These are phyloP conservation scores for Drosophila nigrodunni DNA, from an alignment of 1,140 invertebrate genomes.

Conservation along the genomic window DNA sequence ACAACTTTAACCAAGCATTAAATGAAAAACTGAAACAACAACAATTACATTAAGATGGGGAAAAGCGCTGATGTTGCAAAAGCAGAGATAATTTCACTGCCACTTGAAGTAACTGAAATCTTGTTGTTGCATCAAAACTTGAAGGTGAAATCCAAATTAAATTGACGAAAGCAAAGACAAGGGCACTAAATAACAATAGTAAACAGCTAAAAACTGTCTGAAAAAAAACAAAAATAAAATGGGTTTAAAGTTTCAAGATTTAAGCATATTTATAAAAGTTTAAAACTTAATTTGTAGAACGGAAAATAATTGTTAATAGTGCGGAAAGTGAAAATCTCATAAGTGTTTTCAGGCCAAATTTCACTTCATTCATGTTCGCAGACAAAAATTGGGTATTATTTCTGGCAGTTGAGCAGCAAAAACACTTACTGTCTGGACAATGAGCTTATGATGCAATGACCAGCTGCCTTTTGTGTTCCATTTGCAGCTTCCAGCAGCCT, in stretches of 20 bases:
- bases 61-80: conserved; percentile 43
- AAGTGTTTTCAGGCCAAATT: background rate
- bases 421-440: conserved; percentile 10
- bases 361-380: background rate
- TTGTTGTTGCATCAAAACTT: conserved; percentile 35
- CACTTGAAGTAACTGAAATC: conserved; percentile 37
- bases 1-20: conserved; percentile 52
- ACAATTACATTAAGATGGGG: conserved; percentile 23
- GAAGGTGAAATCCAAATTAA: conserved; percentile 49
- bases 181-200: conserved; percentile 46
- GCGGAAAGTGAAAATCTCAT: background rate
- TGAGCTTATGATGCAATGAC: conserved; percentile 6
- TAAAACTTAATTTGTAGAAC: background rate
- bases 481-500: background rate
- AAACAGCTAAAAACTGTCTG: background rate
- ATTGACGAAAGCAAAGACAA: conserved; percentile 40
- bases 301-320: background rate
- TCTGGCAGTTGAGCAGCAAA: conserved; percentile 9
- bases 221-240: background rate
- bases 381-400: conserved; percentile 1
- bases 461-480: background rate
- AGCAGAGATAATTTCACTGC: conserved; percentile 62
- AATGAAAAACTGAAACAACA: conserved; percentile 42
- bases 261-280: too few relatives aligned
- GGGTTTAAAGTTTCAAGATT: too few relatives aligned